Conservation (phyloP, 2,888 invertebrate genomes). For the Andrena trimmerana region DNA sequence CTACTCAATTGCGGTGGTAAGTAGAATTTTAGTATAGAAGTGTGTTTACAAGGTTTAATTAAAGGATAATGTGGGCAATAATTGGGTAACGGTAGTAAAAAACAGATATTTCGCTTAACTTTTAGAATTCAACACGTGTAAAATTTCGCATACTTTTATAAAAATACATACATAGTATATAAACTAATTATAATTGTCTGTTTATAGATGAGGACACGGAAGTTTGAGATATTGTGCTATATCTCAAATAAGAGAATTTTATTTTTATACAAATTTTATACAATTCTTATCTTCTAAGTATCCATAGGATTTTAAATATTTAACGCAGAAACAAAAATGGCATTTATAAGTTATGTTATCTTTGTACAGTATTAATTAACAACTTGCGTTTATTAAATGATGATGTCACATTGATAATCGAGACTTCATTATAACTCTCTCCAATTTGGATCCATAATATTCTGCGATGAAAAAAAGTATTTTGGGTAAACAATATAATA, state of each 20-base stretch:
- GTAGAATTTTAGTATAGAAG: conserved; percentile 12
- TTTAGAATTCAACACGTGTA: not conserved
- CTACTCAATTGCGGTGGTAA: conserved; percentile 48
- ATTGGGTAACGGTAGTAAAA: not conserved
- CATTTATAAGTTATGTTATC: conserved; percentile 2
- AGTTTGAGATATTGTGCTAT: not conserved
- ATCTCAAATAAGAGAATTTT: not conserved
- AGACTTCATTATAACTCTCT: conserved; percentile 77
- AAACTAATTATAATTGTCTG: not conserved
- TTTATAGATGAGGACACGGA: conserved; percentile 29
- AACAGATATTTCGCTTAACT: not conserved
- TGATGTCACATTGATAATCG: conserved; percentile 70
- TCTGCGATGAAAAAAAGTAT: conserved; percentile 67
- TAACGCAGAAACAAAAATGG: not conserved
- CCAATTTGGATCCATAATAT: conserved; percentile 78
- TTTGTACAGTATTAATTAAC: conserved; percentile 29
- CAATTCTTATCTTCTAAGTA: not conserved
- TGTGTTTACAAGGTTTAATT: not conserved
- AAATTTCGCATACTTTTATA: not conserved
- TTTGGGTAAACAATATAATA: conserved; percentile 17
- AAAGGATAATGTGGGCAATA: not conserved
- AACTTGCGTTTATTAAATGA: conserved; percentile 40
- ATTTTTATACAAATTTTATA: conserved; percentile 5
- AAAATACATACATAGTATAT: not conserved
- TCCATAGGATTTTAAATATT: conserved; percentile 6